phyloP scores from a whole-genome alignment of 2,113 vertebrate genomes.

The Tyrannus savana region DNA sequence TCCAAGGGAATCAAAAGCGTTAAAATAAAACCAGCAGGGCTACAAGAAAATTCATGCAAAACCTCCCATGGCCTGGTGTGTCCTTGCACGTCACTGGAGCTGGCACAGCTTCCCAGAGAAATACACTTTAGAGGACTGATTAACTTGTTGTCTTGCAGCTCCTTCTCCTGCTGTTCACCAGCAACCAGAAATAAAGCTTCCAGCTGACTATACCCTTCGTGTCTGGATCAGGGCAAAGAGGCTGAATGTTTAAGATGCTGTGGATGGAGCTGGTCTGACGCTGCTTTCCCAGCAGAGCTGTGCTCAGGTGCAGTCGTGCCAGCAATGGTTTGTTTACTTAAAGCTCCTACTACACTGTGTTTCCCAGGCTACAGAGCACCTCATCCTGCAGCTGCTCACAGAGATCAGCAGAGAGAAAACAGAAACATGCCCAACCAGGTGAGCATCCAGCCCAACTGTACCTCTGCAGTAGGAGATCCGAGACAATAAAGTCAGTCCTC shows the following conservation, averaged over 20 bases:
- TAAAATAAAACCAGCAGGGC: slow-evolving; percentile 31
- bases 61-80: not conserved
- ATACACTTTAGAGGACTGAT: slow-evolving; percentile 38
- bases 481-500: not conserved
- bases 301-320: not conserved
- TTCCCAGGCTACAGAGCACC: slow-evolving; percentile 42
- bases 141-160: not conserved
- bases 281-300: not conserved
- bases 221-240: not conserved
- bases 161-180: slow-evolving; percentile 22
- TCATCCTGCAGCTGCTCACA: not conserved
- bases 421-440: not conserved
- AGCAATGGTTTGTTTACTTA: not conserved
- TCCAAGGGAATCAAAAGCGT: slow-evolving; percentile 15
- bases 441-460: not conserved
- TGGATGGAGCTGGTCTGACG: rapidly evolving
- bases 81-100: slow-evolving; percentile 30
- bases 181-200: not conserved
- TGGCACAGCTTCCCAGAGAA: slow-evolving; percentile 3
- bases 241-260: not conserved
- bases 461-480: not conserved
- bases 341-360: not conserved
- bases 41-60: not conserved
- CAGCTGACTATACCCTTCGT: not conserved
- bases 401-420: not conserved